Evolutionary conservation across 2,888 invertebrate genomes (phyloP).

Genomic region (Drosophila quasianomalipes): DNA sequence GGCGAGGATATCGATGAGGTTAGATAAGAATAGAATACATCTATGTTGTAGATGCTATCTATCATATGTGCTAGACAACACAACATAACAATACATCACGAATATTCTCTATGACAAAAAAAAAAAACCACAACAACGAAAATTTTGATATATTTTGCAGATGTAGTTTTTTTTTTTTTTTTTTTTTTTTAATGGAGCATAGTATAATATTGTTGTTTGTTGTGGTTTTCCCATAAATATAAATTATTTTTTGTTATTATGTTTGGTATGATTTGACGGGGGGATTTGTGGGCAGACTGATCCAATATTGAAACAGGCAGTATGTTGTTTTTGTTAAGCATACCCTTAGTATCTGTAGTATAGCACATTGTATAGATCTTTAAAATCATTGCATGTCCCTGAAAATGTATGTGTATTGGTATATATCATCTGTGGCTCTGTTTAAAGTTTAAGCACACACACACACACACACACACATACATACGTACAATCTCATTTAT

Average conservation of each 20-base stretch:
- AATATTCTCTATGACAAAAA: conserved; percentile 36
- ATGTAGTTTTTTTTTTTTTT: not conserved
- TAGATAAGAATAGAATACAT: conserved; percentile 82
- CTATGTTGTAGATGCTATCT: conserved; percentile 20
- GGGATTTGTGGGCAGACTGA: conserved; percentile 24
- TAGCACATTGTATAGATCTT: conserved; percentile 15
- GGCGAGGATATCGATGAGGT: conserved; percentile 85
- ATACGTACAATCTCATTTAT: conserved; percentile 8
- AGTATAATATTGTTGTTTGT: conserved; percentile 14
- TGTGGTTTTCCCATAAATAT: not conserved
- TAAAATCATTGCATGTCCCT: conserved; percentile 7
- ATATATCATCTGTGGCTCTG: conserved; percentile 5
- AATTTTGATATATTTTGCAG: conserved; percentile 32
- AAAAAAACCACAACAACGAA: conserved; percentile 39
- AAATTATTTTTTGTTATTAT: not conserved
- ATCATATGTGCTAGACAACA: conserved; percentile 26
- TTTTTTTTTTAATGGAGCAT: conserved; percentile 13
- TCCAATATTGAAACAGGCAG: conserved; percentile 3
- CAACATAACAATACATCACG: conserved; percentile 13
- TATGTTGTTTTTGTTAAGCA: conserved; percentile 21
- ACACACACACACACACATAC: too few species aligned
- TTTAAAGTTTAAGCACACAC: not conserved
- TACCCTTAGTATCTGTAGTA: conserved; percentile 13
- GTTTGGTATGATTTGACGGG: not conserved
- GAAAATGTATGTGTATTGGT: not conserved